Evolutionary conservation across 2,797 vertebrate species (phyloP), one percentile per base, ranked within the genome.

Genomic region (Paedocypris micromegethes): DNA sequence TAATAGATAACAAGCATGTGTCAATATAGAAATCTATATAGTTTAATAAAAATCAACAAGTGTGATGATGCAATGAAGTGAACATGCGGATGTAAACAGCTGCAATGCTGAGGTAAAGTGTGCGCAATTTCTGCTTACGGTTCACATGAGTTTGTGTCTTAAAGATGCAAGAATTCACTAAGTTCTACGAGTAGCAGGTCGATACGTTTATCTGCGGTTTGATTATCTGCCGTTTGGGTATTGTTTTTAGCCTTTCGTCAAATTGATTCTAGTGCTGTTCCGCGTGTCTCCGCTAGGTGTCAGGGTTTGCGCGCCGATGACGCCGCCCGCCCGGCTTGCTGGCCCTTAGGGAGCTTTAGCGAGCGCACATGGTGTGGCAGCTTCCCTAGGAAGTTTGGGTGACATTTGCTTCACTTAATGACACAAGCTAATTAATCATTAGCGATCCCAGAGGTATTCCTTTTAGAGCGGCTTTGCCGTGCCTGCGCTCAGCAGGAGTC

Each of bases 381-480:
- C 89, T 91, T 91, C 91, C 89, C 90, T 87, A 90, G 92, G 91
- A 94, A 93, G 92, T 92, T 89, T 75, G 88, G 89, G 88, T 93
- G 93, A 95, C 93, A 94, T 96, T 95, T 95, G 92, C 91, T 92
- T 94, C 93, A 93, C 91, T 95, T 94, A 94, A 95, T 89, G 92
- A 94, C 92, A 92, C 90, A 88, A 91, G 86, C 93, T 98, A 96
- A 97, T 98, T 95, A 96, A 97, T 96, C 93, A 98, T 95, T 95
- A 96, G 93, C 78, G 88, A 92, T 95, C 92, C 93, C 92, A 89
- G 91, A 96, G 92, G 92, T 92, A 91, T 91, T 91, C 87, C 85
- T 88, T 85, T 90, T 91, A 90, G 91, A 92, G 92, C 91, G 87
- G 90, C 91, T 92, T 92, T 91, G 91, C 91, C 86, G 85, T 85